These are phyloP conservation scores for Drosophila helvetica DNA, from an alignment of 2,888 invertebrate genomes.

Conservation along the genomic window DNA sequence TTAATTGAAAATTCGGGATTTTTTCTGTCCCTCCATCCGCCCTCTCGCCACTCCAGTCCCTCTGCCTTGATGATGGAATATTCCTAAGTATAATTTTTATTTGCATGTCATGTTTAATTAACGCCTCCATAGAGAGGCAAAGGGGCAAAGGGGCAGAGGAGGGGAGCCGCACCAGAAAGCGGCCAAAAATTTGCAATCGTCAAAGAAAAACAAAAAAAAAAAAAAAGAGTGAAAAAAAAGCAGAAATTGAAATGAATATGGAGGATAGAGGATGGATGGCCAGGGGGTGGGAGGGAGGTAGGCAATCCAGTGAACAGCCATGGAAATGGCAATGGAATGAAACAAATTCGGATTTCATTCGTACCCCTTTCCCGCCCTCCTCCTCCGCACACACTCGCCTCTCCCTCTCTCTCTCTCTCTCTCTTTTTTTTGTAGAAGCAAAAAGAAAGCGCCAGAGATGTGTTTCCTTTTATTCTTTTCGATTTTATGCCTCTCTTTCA, in stretches of 20 bases:
- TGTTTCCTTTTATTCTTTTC: conserved; percentile 42
- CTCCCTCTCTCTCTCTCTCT: no score
- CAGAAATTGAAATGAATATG: conserved; percentile 58
- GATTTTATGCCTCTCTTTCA: conserved; percentile 29
- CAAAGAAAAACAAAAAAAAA: conserved; percentile 12
- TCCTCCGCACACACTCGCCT: not conserved
- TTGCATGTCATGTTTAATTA: conserved; percentile 78
- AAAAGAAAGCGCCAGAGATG: conserved; percentile 55
- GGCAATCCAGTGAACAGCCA: conserved; percentile 34
- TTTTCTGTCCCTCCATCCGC: not conserved
- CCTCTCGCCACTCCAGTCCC: not conserved
- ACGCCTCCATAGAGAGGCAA: conserved; percentile 67
- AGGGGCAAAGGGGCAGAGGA: conserved; percentile 22
- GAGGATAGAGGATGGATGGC: not conserved
- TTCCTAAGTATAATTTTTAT: conserved; percentile 70
- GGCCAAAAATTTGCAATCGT: conserved; percentile 46
- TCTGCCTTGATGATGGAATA: conserved; percentile 50
- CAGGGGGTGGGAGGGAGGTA: not conserved
- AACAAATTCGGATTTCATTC: conserved; percentile 71
- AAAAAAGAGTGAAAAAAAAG: conserved; percentile 37
- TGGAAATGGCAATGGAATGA: conserved; percentile 76
- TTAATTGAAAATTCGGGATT: conserved; percentile 40
- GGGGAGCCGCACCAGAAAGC: conserved; percentile 11
- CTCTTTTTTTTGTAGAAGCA: conserved; percentile 29
- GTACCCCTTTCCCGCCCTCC: conserved; percentile 15